These are phyloP conservation scores for Iguana delicatissima DNA, from an alignment of 2,797 vertebrate species.

Conservation along the genomic window DNA sequence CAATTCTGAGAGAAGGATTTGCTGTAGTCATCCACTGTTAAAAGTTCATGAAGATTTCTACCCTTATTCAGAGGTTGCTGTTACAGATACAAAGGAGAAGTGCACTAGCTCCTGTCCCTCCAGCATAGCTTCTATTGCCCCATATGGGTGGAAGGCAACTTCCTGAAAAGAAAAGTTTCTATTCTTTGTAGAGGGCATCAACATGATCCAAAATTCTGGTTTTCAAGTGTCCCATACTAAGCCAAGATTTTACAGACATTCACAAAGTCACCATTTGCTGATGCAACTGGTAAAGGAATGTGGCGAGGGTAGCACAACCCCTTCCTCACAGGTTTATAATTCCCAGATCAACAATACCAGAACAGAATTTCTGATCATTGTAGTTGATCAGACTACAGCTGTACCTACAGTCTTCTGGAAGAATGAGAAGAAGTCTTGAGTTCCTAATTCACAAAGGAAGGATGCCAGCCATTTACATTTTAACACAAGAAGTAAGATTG, in stretches of 20 bases:
- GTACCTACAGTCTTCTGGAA: neutral
- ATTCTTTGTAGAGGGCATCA: neutral
- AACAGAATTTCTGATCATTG: neutral
- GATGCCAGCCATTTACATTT: slow-evolving; percentile 19
- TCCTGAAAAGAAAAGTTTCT: neutral
- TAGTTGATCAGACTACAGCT: neutral
- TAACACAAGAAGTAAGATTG: neutral
- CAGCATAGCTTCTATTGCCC: neutral
- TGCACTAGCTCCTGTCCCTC: neutral
- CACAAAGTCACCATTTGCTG: neutral
- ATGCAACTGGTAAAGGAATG: neutral
- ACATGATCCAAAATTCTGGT: neutral
- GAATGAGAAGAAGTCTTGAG: slow-evolving; percentile 1
- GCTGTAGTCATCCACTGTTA: neutral
- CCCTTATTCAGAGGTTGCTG: neutral
- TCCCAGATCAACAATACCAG: neutral
- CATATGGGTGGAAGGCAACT: neutral
- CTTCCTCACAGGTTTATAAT: too few relatives aligned
- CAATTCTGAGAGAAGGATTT: neutral
- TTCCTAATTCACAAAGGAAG: slow-evolving; percentile 15
- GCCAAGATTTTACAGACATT: neutral
- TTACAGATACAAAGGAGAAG: neutral
- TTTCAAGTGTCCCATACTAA: neutral
- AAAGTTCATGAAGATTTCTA: neutral
- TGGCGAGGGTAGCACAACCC: neutral